These are phyloP conservation scores for Amblyopsis rosae DNA, from an alignment of 2,113 vertebrate genomes.

Conservation along the genomic window DNA sequence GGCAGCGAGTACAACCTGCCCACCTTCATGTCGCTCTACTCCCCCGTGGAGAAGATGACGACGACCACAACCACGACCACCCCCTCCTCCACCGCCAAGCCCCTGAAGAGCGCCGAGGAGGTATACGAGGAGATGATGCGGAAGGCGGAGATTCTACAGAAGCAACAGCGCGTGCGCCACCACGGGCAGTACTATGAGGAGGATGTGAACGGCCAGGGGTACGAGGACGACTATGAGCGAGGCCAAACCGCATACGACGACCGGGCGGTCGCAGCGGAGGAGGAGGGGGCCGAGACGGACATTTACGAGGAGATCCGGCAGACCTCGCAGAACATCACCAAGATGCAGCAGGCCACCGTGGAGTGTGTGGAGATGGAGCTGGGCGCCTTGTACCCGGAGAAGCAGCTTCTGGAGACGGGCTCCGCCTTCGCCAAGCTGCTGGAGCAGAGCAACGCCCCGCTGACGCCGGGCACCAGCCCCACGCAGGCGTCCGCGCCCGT, in stretches of 20 bases:
- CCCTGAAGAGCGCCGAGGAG: slow-evolving; percentile 94
- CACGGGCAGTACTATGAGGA: slow-evolving; percentile 73
- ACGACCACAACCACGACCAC: slow-evolving; percentile 69
- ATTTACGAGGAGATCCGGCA: slow-evolving; percentile 92
- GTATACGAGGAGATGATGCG: slow-evolving; percentile 99
- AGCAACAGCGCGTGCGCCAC: slow-evolving; percentile 75
- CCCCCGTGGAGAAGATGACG: slow-evolving; percentile 86
- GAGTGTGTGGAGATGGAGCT: slow-evolving; percentile 75
- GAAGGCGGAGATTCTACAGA: slow-evolving; percentile 94
- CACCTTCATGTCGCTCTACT: slow-evolving; percentile 96
- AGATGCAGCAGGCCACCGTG: slow-evolving; percentile 77
- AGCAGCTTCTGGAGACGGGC: slow-evolving; percentile 87
- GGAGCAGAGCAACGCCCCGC: slow-evolving; percentile 78
- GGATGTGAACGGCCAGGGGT: slow-evolving; percentile 80
- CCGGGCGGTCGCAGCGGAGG: slow-evolving; percentile 70
- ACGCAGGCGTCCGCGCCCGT: slow-evolving; percentile 92
- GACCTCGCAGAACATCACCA: slow-evolving; percentile 81
- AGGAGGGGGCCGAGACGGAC: slow-evolving; percentile 73
- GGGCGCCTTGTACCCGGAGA: slow-evolving; percentile 77
- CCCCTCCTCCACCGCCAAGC: slow-evolving; percentile 81
- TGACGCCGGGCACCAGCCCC: slow-evolving; percentile 94
- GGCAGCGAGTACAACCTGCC: slow-evolving; percentile 97
- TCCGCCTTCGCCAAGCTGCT: slow-evolving; percentile 84
- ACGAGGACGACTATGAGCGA: slow-evolving; percentile 80
- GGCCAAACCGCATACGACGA: slow-evolving; percentile 77